Percentiles rank a stretch among this genome's conserved stretches.
Conservation (phyloP, 2,888 invertebrate genomes). For the Tyria jacobaeae region DNA sequence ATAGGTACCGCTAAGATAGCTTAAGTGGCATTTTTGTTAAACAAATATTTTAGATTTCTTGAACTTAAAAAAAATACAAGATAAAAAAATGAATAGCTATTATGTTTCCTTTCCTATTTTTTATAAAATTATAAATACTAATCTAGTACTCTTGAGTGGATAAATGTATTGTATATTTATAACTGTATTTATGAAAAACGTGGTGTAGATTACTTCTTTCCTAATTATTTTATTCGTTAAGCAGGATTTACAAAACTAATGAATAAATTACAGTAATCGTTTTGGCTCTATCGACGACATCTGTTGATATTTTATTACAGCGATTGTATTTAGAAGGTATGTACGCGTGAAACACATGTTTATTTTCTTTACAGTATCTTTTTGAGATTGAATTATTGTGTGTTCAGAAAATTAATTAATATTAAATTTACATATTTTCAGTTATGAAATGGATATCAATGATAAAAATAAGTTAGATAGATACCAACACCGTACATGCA, state of each 20-base stretch:
- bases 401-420: neutral
- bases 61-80: no score
- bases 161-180: neutral
- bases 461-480: neutral
- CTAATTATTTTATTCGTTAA: neutral
- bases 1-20: neutral
- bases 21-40: neutral
- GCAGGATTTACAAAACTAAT: neutral
- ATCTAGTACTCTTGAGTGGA: neutral
- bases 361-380: neutral
- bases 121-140: neutral
- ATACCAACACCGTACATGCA: neutral
- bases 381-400: neutral
- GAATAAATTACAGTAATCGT: neutral
- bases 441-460: no score
- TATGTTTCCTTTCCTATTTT: neutral
- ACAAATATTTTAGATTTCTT: neutral
- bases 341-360: neutral
- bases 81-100: neutral
- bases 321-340: neutral
- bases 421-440: neutral
- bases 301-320: neutral
- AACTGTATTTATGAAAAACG: neutral
- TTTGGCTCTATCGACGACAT: neutral
- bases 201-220: neutral